Evolutionary conservation across 2,797 vertebrate species (phyloP), one percentile per base, ranked within the genome.

Genomic region (Menidia menidia): DNA sequence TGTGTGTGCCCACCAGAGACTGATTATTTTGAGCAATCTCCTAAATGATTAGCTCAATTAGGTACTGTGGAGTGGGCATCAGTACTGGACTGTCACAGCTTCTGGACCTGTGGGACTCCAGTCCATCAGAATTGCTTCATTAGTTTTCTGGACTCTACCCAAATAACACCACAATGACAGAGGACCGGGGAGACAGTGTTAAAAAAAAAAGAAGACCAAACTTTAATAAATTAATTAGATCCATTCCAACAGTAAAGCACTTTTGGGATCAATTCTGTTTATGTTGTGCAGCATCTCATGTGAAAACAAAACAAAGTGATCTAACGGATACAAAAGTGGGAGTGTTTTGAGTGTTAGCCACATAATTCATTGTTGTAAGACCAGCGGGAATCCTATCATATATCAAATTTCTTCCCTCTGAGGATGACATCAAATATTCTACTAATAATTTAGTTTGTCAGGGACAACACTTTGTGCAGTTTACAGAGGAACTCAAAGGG

Each of bases 41-140:
- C 86, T 93, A 91, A 94, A 92, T 91, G 87, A 94, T 94, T 92
- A 92, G 88, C 94, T 94, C 90, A 93, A 92, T 94, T 93, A 93
- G 82, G 85, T 75, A 67, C 73, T 87, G 88, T 88, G 68, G 75
- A 88, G 79, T 87, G 86, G 77, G 78, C 89, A 90, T 87, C 82
- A 88, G 83, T 82, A 82, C 81, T 19, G 71, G 81, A 76, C 81
- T 87, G 77, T 86, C 69, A 80, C 83, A 91, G 86, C 73, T 86
- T 83, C 71, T 71, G 83, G 83, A 90, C 91, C 89, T 86, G 74
- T 82, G 91, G 92, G 91, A 92, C 67, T 48, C 25, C 60, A 75
- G 80, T 72, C 88, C 86, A 93, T 94, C 92, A 92, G 86, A 91
- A 88, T 71, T 64, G 86, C 88, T 87, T 94, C 92, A 93, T 93